Conservation (phyloP, 2,113 vertebrate species). For the Ascaphus truei region DNA sequence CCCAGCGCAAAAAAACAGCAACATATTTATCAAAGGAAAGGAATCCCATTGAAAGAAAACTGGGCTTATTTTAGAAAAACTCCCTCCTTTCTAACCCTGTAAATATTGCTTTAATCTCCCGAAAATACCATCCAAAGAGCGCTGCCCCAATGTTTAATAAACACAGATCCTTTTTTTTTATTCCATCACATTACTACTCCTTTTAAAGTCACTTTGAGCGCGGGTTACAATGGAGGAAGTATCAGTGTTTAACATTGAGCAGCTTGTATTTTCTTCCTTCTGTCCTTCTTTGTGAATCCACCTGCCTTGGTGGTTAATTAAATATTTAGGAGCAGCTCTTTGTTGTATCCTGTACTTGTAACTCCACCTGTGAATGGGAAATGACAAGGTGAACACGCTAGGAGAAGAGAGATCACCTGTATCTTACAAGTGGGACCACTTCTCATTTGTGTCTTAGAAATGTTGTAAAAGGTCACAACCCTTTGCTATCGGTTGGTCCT, state of each 20-base stretch:
- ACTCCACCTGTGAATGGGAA: conserved; percentile 18
- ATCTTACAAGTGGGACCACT: too few species aligned
- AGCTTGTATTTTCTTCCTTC: background rate
- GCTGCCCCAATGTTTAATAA: too few species aligned
- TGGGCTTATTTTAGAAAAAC: too few species aligned
- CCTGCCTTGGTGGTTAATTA: background rate
- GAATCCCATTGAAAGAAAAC: too few species aligned
- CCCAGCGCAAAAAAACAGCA: too few species aligned
- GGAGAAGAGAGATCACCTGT: background rate
- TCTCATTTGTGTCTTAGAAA: too few species aligned
- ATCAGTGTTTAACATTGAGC: background rate
- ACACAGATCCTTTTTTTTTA: background rate
- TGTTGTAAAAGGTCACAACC: too few species aligned
- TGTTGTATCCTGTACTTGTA: conserved; percentile 19
- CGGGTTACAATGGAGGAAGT: background rate
- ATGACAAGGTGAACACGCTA: background rate
- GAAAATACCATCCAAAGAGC: too few species aligned
- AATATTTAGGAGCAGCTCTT: conserved; percentile 16
- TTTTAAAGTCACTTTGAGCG: background rate
- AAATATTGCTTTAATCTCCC: too few species aligned
- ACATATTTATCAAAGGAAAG: too few species aligned
- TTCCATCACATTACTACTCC: background rate
- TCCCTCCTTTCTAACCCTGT: too few species aligned
- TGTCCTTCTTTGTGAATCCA: background rate
- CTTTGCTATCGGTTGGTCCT: too few species aligned